These are phyloP conservation scores for Pararge aegeria DNA, from an alignment of 1,140 invertebrate species.

Conservation along the genomic window DNA sequence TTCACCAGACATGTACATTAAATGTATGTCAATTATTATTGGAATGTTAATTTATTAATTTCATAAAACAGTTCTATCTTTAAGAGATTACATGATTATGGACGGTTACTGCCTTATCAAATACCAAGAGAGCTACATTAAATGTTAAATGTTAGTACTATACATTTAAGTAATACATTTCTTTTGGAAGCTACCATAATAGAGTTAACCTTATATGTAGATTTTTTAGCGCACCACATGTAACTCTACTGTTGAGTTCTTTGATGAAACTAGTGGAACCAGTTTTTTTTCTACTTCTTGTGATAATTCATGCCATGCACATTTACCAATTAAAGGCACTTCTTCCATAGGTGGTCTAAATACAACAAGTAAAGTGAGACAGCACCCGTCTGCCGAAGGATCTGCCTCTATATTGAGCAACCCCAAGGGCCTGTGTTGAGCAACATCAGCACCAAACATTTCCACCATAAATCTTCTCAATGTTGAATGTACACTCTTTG, in stretches of 20 bases:
- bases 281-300: constrained; percentile 85
- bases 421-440: constrained; percentile 92
- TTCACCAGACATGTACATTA: constrained; percentile 10
- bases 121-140: neutral
- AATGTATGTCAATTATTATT: neutral
- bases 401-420: constrained; percentile 85
- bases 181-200: neutral
- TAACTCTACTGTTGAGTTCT: constrained; percentile 89
- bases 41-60: constrained; percentile 3
- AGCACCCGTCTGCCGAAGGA: constrained; percentile 87
- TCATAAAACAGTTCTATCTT: neutral
- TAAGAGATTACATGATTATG: constrained; percentile 4
- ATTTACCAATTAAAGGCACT: constrained; percentile 91
- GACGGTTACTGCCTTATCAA: constrained; percentile 12
- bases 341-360: constrained; percentile 92
- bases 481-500: constrained; percentile 91
- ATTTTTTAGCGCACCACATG: constrained; percentile 87
- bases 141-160: constrained; percentile 6
- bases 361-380: constrained; percentile 91
- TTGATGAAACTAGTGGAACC: constrained; percentile 83
- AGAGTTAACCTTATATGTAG: neutral
- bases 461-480: constrained; percentile 94
- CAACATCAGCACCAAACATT: constrained; percentile 92
- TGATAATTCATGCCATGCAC: constrained; percentile 91
- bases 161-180: neutral